Evolutionary conservation across 2,888 invertebrate species (phyloP).

Genomic region (Spatulosminthurus flaviceps): DNA sequence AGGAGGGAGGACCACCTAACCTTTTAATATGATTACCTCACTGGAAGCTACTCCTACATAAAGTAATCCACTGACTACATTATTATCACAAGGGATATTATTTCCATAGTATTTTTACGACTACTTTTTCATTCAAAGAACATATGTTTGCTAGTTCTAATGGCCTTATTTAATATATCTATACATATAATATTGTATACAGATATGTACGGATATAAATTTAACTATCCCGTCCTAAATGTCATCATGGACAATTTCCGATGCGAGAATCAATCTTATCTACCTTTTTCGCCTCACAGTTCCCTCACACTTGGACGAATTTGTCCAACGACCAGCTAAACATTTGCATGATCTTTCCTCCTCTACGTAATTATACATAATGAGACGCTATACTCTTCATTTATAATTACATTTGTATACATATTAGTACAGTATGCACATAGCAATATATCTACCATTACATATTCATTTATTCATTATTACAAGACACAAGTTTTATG

Average conservation of each 20-base stretch:
- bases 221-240: conserved; percentile 53
- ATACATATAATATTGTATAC: no score
- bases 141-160: no score
- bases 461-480: no score
- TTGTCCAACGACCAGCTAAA: neutral
- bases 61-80: no score
- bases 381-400: no score
- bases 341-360: neutral
- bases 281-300: conserved; percentile 31
- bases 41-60: neutral
- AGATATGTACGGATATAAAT: neutral
- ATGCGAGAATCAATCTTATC: conserved; percentile 51
- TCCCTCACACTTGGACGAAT: neutral
- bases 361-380: neutral
- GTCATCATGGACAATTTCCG: conserved; percentile 63
- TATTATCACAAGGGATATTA: conserved; percentile 14
- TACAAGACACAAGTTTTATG: no score
- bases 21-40: conserved; percentile 64
- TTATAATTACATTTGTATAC: no score
- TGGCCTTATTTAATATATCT: no score
- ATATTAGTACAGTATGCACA: no score
- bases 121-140: neutral
- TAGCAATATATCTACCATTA: no score
- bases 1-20: conserved; percentile 54
- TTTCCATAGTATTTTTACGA: conserved; percentile 12